A percentile compares a stretch with the other conserved stretches of the same genome.
These are phyloP conservation scores for Knipowitschia caucasica DNA, from an alignment of 2,797 vertebrate species.

Conservation along the genomic window DNA sequence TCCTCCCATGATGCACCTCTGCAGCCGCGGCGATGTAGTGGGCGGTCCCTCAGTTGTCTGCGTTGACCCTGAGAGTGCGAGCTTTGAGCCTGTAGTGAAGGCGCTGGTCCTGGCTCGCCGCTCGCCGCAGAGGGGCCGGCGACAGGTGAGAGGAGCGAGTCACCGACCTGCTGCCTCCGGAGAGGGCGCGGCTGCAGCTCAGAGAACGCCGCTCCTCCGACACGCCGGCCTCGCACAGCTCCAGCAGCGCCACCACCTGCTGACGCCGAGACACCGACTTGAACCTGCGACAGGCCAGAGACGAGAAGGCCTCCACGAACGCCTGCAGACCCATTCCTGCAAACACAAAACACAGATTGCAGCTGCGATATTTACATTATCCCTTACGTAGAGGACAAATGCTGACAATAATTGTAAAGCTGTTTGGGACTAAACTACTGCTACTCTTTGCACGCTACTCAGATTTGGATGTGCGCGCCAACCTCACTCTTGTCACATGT, in stretches of 20 bases:
- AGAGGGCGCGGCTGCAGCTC: slow-evolving; percentile 65
- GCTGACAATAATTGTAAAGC: too few species aligned
- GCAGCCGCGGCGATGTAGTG: slow-evolving; percentile 26
- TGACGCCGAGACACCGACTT: slow-evolving; percentile 77
- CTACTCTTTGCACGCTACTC: too few species aligned
- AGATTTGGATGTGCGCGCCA: too few species aligned
- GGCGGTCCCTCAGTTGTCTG: slow-evolving; percentile 67
- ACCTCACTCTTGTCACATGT: too few species aligned
- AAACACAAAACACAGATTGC: not conserved
- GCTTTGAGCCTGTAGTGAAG: slow-evolving; percentile 57
- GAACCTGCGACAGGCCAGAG: slow-evolving; percentile 85
- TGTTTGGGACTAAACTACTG: too few species aligned
- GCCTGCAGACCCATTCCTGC: slow-evolving; percentile 95
- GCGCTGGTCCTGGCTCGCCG: slow-evolving; percentile 58
- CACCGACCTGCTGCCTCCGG: slow-evolving; percentile 38
- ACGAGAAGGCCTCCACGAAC: slow-evolving; percentile 89
- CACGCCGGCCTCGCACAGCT: slow-evolving; percentile 81
- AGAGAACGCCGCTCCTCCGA: slow-evolving; percentile 74
- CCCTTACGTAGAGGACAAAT: too few species aligned
- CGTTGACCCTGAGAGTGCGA: slow-evolving; percentile 57
- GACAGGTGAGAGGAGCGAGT: slow-evolving; percentile 37
- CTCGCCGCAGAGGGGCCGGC: slow-evolving; percentile 26
- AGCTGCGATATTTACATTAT: too few species aligned
- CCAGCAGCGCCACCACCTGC: slow-evolving; percentile 81
- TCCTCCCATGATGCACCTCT: slow-evolving; percentile 11